Conservation (phyloP, 2,113 vertebrate species). For the Catagonus wagneri region DNA sequence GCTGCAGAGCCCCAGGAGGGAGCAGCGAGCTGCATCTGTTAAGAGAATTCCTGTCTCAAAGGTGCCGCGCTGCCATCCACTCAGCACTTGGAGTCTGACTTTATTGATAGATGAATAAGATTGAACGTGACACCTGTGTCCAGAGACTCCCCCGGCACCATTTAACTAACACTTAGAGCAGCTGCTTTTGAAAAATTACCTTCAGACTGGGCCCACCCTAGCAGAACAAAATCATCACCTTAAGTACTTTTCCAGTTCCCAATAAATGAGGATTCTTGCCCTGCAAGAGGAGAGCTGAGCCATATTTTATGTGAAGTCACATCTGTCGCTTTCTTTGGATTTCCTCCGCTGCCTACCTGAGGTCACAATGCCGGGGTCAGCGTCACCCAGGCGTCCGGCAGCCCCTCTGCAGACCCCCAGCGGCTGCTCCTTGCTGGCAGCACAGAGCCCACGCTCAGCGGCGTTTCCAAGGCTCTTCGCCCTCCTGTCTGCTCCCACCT, state of each 20-base stretch:
- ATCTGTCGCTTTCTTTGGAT: constrained; percentile 54
- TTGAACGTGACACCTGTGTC: constrained; percentile 93
- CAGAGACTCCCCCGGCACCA: constrained; percentile 84
- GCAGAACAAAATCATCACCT: constrained; percentile 90
- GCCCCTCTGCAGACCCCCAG: not conserved
- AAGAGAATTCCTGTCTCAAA: constrained; percentile 85
- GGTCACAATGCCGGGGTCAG: not conserved
- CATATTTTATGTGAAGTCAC: constrained; percentile 78
- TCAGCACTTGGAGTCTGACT: constrained; percentile 84
- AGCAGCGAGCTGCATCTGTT: constrained; percentile 81
- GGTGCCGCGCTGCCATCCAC: constrained; percentile 83
- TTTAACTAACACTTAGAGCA: constrained; percentile 90
- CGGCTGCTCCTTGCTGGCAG: rapidly evolving
- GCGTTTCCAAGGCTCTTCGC: not conserved
- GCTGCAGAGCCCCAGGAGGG: not conserved
- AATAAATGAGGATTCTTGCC: constrained; percentile 82
- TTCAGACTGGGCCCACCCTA: constrained; percentile 90
- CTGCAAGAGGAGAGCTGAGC: constrained; percentile 77
- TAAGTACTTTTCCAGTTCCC: constrained; percentile 85
- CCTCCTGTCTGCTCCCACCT: not conserved
- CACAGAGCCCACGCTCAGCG: not conserved
- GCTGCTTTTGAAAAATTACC: constrained; percentile 91
- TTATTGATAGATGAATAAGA: constrained; percentile 91
- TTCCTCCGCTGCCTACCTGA: constrained; percentile 45
- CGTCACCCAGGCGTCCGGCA: not conserved